Percentiles rank a stretch among this genome's conserved stretches.
These are phyloP conservation scores for Heliopora coerulea DNA, from an alignment of 92 coral and sea anemone genomes.

Conservation along the genomic window DNA sequence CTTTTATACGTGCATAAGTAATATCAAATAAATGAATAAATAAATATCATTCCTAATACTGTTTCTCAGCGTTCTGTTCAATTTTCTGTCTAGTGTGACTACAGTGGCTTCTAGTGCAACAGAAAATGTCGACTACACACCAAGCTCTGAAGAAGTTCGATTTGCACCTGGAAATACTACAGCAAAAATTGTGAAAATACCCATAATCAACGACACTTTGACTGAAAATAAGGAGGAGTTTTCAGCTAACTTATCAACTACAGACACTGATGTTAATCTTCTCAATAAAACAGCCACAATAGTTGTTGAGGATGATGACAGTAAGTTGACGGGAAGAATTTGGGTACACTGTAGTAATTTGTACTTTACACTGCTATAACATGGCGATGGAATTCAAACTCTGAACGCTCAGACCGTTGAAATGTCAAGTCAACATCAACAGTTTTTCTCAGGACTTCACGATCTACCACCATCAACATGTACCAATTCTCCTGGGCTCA, in stretches of 20 bases:
- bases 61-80: neutral
- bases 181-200: constrained; percentile 1
- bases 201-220: neutral
- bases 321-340: constrained; percentile 9
- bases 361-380: no score
- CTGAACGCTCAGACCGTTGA: no score
- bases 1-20: no score
- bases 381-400: no score
- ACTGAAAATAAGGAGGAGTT: constrained; percentile 14
- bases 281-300: constrained; percentile 21
- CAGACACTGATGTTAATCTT: constrained; percentile 29
- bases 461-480: no score
- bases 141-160: neutral
- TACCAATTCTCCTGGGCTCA: no score
- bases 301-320: constrained; percentile 11
- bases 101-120: constrained; percentile 1
- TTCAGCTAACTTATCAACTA: neutral
- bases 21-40: no score
- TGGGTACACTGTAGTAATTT: no score
- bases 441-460: no score
- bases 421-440: no score
- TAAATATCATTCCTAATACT: no score
- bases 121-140: neutral
- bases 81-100: constrained; percentile 1
- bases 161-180: constrained; percentile 11